Conservation (phyloP, 2,113 vertebrate genomes). For the Leiothrix lutea region DNA sequence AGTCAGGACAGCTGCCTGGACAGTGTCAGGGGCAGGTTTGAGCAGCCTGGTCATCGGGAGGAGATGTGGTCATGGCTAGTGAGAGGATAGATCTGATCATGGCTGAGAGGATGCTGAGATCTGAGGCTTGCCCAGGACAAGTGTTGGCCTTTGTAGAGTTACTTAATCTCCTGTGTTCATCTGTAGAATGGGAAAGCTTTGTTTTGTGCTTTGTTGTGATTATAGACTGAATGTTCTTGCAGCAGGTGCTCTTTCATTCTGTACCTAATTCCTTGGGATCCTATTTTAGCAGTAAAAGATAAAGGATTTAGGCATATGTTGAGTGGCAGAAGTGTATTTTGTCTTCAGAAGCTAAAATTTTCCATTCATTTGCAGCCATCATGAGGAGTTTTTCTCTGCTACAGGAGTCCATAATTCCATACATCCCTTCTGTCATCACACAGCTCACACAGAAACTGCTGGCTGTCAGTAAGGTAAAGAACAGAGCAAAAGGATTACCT, state of each 20-base stretch:
- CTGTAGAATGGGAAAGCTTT: not conserved
- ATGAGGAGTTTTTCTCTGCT: slow-evolving; percentile 99
- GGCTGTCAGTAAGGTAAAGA: slow-evolving; percentile 93
- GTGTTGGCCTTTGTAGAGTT: not conserved
- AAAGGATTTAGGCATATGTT: not conserved
- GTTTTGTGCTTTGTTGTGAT: not conserved
- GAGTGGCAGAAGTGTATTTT: not conserved
- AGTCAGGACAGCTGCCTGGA: not conserved
- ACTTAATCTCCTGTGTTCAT: not conserved
- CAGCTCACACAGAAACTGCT: slow-evolving; percentile 97
- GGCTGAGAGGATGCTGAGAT: not conserved
- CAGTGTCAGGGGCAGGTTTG: not conserved
- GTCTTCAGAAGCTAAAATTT: slow-evolving; percentile 1
- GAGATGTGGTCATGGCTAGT: not conserved
- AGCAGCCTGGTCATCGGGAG: not conserved
- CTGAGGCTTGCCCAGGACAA: not conserved
- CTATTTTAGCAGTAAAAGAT: not conserved
- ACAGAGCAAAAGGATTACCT: not conserved
- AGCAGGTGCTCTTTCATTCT: not conserved
- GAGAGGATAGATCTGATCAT: not conserved
- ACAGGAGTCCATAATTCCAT: slow-evolving; percentile 94
- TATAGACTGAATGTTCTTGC: not conserved
- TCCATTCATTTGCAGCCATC: slow-evolving; percentile 82
- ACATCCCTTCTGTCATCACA: slow-evolving; percentile 92
- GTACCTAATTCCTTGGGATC: not conserved